Evolutionary conservation across 2,797 vertebrate genomes (phyloP).

Genomic region (Thamnophis elegans): DNA sequence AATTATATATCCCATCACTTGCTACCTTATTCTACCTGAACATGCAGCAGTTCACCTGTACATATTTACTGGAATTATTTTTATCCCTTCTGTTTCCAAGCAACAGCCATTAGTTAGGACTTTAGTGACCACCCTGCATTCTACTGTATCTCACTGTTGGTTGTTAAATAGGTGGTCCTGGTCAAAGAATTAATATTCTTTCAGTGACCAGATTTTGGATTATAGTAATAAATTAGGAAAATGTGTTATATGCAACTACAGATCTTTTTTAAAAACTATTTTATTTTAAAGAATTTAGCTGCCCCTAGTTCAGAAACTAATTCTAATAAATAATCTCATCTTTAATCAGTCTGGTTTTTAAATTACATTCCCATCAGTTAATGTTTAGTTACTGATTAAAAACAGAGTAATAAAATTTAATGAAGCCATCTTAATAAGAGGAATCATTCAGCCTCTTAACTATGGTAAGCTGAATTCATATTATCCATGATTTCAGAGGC

Average conservation of each 20-base stretch:
- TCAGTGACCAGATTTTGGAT: constrained; percentile 5
- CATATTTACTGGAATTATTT: not conserved
- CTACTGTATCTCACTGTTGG: not conserved
- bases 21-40: not conserved
- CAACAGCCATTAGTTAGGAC: not conserved
- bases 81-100: not conserved
- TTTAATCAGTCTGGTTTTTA: constrained; percentile 39
- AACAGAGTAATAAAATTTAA: constrained; percentile 54
- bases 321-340: constrained; percentile 23
- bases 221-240: constrained; percentile 5
- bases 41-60: not conserved
- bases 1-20: not conserved
- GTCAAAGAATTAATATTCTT: not conserved
- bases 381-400: constrained; percentile 51
- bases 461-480: constrained; percentile 20
- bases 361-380: constrained; percentile 27
- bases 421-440: constrained; percentile 32
- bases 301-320: not conserved
- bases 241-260: not conserved
- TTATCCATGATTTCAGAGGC: constrained; percentile 8
- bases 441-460: constrained; percentile 37
- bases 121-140: not conserved
- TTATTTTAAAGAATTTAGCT: constrained; percentile 21
- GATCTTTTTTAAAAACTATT: constrained; percentile 1
- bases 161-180: not conserved